Conservation (phyloP, 2,888 invertebrate species). For the Sthenelais limicola region DNA sequence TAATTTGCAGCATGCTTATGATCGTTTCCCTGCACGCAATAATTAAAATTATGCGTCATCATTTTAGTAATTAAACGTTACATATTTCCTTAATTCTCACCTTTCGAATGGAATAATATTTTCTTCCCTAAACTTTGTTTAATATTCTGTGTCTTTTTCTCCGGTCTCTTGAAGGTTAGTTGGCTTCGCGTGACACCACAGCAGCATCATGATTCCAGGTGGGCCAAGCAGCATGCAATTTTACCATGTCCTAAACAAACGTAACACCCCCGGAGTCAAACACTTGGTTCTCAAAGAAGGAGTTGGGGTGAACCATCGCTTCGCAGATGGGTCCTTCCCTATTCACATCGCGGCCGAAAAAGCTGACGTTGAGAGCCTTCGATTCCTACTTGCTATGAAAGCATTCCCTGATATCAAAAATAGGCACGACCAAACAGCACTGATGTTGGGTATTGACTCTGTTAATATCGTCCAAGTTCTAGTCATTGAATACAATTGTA, state of each 20-base stretch:
- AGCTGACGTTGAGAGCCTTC: slow-evolving; percentile 39
- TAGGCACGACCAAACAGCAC: slow-evolving; percentile 44
- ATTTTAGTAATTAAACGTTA: too few species aligned
- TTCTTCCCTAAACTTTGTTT: too few species aligned
- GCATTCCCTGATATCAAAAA: slow-evolving; percentile 44
- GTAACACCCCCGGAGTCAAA: slow-evolving; percentile 33
- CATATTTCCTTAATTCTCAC: too few species aligned
- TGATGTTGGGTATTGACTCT: slow-evolving; percentile 41
- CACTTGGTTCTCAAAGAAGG: slow-evolving; percentile 44
- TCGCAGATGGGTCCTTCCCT: slow-evolving; percentile 45
- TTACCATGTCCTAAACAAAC: slow-evolving; percentile 36
- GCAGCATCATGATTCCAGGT: slow-evolving; percentile 23
- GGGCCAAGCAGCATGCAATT: slow-evolving; percentile 40
- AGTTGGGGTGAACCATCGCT: slow-evolving; percentile 42
- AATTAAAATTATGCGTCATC: too few species aligned
- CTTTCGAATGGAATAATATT: too few species aligned
- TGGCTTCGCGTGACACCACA: too few species aligned
- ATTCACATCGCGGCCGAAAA: slow-evolving; percentile 45
- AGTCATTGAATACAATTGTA: slow-evolving; percentile 20
- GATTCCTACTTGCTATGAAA: slow-evolving; percentile 39
- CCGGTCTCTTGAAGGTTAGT: too few species aligned
- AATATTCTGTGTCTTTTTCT: too few species aligned
- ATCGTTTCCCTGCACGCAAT: too few species aligned
- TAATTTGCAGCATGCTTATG: too few species aligned
- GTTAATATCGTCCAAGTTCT: slow-evolving; percentile 37